A percentile compares a stretch with the other conserved stretches of the same genome.
These are phyloP conservation scores for Pollicipes pollicipes DNA, from an alignment of 1,140 invertebrate species.

Conservation along the genomic window DNA sequence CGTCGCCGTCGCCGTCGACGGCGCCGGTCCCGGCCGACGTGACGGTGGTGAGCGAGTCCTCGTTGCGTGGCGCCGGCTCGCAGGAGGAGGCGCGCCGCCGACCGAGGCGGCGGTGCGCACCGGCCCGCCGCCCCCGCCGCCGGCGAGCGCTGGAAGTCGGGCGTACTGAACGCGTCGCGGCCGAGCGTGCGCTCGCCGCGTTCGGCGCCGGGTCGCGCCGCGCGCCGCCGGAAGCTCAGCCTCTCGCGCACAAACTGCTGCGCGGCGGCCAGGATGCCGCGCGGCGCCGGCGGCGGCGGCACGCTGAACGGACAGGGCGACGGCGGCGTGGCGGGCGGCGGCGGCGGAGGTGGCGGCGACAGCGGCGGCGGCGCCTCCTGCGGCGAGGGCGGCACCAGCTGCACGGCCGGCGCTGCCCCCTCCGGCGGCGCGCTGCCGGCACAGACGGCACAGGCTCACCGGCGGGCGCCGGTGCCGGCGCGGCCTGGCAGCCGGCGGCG, in stretches of 20 bases:
- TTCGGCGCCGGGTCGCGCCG: no score
- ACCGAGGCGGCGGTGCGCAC: no score
- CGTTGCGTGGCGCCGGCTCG: neutral
- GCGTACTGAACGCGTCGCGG: neutral
- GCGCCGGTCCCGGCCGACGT: neutral
- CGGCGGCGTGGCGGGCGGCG: neutral
- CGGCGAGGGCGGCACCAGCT: constrained; percentile 13
- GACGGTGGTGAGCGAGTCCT: neutral
- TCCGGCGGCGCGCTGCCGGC: neutral
- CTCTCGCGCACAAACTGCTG: neutral
- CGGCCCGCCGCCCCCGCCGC: no score
- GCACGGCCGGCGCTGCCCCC: neutral
- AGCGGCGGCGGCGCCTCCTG: constrained; percentile 3
- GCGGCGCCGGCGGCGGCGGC: neutral
- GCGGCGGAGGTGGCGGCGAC: constrained; percentile 12
- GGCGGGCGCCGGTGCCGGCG: no score
- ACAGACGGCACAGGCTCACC: neutral
- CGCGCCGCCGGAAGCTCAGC: neutral
- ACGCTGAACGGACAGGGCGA: neutral
- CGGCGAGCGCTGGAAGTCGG: neutral
- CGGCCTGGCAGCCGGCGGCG: neutral
- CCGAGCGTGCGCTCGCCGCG: neutral
- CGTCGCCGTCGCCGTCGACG: neutral
- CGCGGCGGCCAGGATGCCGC: neutral
- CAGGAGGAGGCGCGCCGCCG: neutral